Percentiles rank a stretch among this genome's conserved stretches.
Evolutionary conservation across 2,888 invertebrate genomes (phyloP).

Genomic region (Abrostola tripartita): DNA sequence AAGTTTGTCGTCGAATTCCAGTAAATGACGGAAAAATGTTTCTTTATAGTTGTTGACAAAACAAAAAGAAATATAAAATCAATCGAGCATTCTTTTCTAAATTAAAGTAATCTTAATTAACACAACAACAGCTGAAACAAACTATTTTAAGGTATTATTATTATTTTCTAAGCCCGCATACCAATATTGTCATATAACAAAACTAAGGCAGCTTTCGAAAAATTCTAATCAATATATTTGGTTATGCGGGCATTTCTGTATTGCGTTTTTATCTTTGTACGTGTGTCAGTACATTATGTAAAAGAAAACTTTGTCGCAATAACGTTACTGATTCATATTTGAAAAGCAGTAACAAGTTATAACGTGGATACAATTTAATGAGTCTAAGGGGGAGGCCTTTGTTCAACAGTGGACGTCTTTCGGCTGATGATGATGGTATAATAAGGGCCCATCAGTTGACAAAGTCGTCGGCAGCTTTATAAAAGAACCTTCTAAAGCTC

Average conservation of each 20-base stretch:
- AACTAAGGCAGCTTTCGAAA: constrained; percentile 38
- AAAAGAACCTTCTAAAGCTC: constrained; percentile 24
- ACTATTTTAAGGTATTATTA: constrained; percentile 19
- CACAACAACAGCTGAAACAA: constrained; percentile 12
- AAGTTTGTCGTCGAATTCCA: background rate
- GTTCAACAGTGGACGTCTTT: no score
- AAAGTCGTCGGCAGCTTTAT: constrained; percentile 18
- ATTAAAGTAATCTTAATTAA: constrained; percentile 9
- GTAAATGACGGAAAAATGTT: no score
- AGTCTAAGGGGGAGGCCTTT: no score
- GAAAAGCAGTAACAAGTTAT: background rate
- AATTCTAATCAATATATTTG: constrained; percentile 19
- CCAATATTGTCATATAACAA: constrained; percentile 19
- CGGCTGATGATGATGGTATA: no score
- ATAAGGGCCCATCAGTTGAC: background rate
- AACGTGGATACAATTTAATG: no score
- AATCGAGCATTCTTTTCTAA: constrained; percentile 22
- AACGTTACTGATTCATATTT: background rate
- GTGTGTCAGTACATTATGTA: constrained; percentile 6
- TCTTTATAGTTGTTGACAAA: background rate
- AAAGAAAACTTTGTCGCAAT: background rate
- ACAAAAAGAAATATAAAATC: background rate
- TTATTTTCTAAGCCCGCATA: constrained; percentile 42
- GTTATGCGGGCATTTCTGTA: constrained; percentile 36
- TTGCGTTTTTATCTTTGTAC: constrained; percentile 10